phyloP scores from a whole-genome alignment of 2,888 invertebrate genomes.

The Lottia gigantea region DNA sequence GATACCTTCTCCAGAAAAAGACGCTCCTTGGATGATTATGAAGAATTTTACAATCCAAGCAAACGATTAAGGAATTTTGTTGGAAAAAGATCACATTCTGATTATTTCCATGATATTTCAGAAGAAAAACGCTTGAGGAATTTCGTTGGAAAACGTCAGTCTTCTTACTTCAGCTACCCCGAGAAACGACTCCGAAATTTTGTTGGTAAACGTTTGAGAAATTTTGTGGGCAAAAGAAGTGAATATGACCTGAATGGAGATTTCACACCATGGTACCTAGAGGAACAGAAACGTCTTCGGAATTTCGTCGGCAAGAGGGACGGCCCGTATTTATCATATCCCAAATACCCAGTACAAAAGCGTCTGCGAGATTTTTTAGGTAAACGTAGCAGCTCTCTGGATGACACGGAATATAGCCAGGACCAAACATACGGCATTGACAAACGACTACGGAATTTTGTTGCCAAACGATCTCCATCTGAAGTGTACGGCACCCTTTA shows the following conservation, averaged over 20 bases:
- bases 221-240: background rate
- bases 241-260: background rate
- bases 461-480: constrained; percentile 13
- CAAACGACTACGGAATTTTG: constrained; percentile 23
- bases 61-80: background rate
- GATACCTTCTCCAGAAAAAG: too few species aligned
- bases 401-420: background rate
- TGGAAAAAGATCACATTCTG: background rate
- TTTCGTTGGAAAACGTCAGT: constrained; percentile 20
- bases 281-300: background rate
- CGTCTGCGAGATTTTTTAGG: constrained; percentile 19
- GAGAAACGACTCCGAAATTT: constrained; percentile 19
- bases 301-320: constrained; percentile 21
- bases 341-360: background rate
- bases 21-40: too few species aligned
- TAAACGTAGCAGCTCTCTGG: constrained; percentile 3
- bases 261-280: background rate
- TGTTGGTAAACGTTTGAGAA: constrained; percentile 19
- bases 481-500: too few species aligned
- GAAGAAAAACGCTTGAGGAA: constrained; percentile 21
- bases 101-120: background rate
- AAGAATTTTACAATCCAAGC: too few species aligned
- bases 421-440: too few species aligned
- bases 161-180: background rate
- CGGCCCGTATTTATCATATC: too few species aligned